Conservation (phyloP, 2,888 invertebrate species). For the Holacanthella duospinosa region DNA sequence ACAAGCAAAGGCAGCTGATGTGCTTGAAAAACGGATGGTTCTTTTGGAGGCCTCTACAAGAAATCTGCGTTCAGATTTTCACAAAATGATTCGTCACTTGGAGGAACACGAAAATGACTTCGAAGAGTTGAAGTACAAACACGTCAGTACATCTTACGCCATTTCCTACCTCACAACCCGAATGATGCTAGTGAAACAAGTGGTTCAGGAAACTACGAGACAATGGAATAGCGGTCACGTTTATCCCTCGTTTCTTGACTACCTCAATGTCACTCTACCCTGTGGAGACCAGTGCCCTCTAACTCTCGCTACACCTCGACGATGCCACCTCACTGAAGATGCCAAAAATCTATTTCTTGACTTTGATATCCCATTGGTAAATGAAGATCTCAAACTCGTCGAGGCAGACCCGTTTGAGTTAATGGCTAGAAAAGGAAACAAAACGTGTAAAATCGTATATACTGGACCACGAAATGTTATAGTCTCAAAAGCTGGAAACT, state of each 20-base stretch:
- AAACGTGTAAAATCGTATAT: too few species aligned
- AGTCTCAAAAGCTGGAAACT: too few species aligned
- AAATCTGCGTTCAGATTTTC: too few species aligned
- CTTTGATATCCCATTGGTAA: not conserved
- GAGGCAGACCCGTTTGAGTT: too few species aligned
- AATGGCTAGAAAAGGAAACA: too few species aligned
- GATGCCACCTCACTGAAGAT: not conserved
- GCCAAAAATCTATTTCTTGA: not conserved
- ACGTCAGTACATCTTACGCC: not conserved
- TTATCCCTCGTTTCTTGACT: not conserved
- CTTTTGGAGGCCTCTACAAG: too few species aligned
- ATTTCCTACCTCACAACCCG: not conserved
- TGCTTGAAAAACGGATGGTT: too few species aligned
- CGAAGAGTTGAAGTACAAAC: slow-evolving; percentile 9
- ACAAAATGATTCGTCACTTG: too few species aligned
- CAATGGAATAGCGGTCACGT: not conserved
- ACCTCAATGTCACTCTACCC: not conserved
- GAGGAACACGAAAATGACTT: too few species aligned
- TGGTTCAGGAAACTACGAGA: not conserved
- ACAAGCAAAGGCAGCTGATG: too few species aligned
- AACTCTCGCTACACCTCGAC: not conserved
- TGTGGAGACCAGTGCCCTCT: not conserved
- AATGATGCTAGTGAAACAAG: not conserved
- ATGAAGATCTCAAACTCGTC: not conserved
- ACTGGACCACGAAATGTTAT: too few species aligned